Percentiles rank a stretch among this genome's conserved stretches.
These are phyloP conservation scores for Amphibalanus amphitrite DNA, from an alignment of 1,140 invertebrate genomes.

Conservation along the genomic window DNA sequence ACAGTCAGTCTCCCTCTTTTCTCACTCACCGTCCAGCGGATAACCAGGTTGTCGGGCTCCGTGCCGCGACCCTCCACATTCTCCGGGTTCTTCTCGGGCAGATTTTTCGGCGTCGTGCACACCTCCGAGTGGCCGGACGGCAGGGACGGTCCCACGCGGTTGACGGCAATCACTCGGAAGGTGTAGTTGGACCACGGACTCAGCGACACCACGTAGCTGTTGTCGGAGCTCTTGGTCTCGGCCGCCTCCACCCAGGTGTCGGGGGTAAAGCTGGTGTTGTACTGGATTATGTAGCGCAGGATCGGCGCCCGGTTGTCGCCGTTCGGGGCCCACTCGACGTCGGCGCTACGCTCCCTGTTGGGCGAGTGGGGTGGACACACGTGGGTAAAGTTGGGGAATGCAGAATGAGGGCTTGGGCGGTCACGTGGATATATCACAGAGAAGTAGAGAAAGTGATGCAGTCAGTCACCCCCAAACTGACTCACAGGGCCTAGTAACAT, in stretches of 20 bases:
- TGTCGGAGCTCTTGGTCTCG: slow-evolving; percentile 5
- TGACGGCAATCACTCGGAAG: slow-evolving; percentile 80
- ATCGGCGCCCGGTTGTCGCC: slow-evolving; percentile 90
- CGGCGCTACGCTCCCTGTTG: background rate
- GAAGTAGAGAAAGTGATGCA: no score
- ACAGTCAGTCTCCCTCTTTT: no score
- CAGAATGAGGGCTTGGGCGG: no score
- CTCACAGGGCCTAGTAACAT: no score
- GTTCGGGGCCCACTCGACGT: slow-evolving; percentile 52
- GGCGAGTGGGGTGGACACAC: no score
- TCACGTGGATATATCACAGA: no score
- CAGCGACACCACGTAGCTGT: slow-evolving; percentile 38
- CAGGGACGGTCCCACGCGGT: slow-evolving; percentile 76
- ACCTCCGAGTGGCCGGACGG: slow-evolving; percentile 61
- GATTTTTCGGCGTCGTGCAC: slow-evolving; percentile 71
- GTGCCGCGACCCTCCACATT: slow-evolving; percentile 82
- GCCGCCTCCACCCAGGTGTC: slow-evolving; percentile 67
- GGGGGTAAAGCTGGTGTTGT: slow-evolving; percentile 84
- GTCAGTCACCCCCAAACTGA: no score
- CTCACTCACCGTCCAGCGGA: slow-evolving; percentile 70
- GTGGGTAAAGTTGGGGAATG: no score
- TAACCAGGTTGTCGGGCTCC: slow-evolving; percentile 72
- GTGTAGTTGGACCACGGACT: slow-evolving; percentile 92
- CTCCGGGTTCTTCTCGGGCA: slow-evolving; percentile 85
- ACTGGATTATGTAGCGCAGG: slow-evolving; percentile 74